These are phyloP conservation scores for Yponomeuta evonymella DNA, from an alignment of 2,888 invertebrate species.

Conservation along the genomic window DNA sequence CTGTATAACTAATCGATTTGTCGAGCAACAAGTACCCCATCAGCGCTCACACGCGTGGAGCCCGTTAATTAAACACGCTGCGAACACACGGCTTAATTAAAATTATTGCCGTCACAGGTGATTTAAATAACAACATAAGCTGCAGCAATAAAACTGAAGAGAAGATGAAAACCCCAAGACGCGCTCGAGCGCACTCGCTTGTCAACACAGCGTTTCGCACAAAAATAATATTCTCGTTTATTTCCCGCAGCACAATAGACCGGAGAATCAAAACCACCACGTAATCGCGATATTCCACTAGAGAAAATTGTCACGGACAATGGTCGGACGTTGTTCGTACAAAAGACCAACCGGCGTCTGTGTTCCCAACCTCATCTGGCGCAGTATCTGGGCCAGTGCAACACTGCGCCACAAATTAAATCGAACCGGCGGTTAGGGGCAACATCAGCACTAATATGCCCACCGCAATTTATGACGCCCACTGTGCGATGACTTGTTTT, in stretches of 20 bases:
- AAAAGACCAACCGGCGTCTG: constrained; percentile 6
- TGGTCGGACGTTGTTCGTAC: background rate
- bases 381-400: constrained; percentile 48
- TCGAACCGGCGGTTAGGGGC: constrained; percentile 43
- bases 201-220: background rate
- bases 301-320: constrained; percentile 9
- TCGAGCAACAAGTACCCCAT: background rate
- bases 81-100: background rate
- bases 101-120: background rate
- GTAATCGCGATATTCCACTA: constrained; percentile 8
- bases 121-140: background rate
- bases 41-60: background rate
- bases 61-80: background rate
- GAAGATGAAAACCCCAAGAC: background rate
- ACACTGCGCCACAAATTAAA: constrained; percentile 45
- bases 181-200: background rate
- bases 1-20: background rate
- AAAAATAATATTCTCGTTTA: background rate
- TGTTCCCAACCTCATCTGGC: constrained; percentile 8
- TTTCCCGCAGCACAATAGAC: background rate
- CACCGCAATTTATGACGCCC: constrained; percentile 44
- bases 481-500: background rate
- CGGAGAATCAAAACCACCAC: background rate
- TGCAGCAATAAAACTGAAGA: background rate
- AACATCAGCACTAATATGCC: constrained; percentile 54